Conservation (phyloP, 1,140 invertebrate species). For the Thalassaphorura encarpata region DNA sequence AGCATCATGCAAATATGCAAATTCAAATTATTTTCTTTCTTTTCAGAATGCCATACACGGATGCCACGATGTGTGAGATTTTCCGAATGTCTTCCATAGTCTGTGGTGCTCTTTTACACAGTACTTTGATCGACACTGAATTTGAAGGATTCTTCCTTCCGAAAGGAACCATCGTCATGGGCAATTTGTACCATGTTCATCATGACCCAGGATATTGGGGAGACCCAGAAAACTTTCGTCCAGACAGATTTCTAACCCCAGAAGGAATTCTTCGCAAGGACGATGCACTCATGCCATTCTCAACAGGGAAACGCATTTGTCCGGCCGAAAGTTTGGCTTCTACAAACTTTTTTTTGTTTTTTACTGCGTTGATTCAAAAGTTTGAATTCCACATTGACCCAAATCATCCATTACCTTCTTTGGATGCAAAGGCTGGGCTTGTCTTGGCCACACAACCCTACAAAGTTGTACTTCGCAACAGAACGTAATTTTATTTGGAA, state of each 20-base stretch:
- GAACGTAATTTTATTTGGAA: background rate
- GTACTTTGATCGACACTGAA: background rate
- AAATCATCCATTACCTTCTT: conserved; percentile 31
- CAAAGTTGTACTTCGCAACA: background rate
- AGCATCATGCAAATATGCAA: too few relatives aligned
- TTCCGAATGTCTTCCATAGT: conserved; percentile 8
- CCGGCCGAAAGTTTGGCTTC: conserved; percentile 60
- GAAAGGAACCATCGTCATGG: conserved; percentile 9
- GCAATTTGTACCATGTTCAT: conserved; percentile 45
- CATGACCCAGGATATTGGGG: conserved; percentile 50
- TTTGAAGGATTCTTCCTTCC: conserved; percentile 22
- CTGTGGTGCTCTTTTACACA: conserved; percentile 1
- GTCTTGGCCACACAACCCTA: conserved; percentile 4
- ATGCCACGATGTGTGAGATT: background rate
- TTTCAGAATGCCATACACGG: conserved; percentile 1
- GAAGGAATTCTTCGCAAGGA: conserved; percentile 31
- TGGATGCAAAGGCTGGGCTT: conserved; percentile 6
- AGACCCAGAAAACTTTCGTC: conserved; percentile 57
- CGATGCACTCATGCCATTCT: conserved; percentile 35
- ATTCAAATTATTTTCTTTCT: background rate
- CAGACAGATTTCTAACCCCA: conserved; percentile 48
- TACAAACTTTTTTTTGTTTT: conserved; percentile 53
- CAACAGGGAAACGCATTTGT: conserved; percentile 52
- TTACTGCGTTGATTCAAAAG: conserved; percentile 52
- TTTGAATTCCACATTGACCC: conserved; percentile 44